phyloP scores from a whole-genome alignment of 2,888 invertebrate genomes.

The Lepas anatifera region DNA sequence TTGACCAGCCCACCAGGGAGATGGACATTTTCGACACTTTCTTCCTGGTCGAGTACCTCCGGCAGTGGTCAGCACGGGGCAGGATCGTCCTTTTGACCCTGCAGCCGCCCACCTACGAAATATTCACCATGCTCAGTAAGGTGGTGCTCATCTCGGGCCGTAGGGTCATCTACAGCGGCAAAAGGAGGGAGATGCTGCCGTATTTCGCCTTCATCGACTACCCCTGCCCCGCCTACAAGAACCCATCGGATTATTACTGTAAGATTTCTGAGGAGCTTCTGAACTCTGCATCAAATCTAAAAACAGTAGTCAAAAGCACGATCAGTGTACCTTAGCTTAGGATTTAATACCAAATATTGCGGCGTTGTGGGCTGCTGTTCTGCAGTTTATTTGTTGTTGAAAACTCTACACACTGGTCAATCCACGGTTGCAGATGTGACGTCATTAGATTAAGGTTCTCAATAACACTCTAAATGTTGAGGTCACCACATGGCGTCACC shows the following conservation, averaged over 20 bases:
- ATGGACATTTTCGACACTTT: constrained; percentile 95
- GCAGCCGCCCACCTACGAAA: constrained; percentile 90
- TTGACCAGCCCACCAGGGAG: constrained; percentile 77
- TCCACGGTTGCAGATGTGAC: too few species aligned
- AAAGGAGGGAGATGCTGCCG: constrained; percentile 75
- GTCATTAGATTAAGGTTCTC: too few species aligned
- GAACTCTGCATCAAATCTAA: too few species aligned
- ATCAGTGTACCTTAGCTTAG: too few species aligned
- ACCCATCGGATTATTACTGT: constrained; percentile 87
- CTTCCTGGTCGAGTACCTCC: constrained; percentile 81
- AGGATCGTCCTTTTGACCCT: constrained; percentile 54
- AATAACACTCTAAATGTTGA: too few species aligned
- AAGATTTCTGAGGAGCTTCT: too few species aligned
- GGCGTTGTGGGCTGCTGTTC: too few species aligned
- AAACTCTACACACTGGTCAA: too few species aligned
- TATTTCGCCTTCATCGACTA: constrained; percentile 85
- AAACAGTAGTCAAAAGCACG: too few species aligned
- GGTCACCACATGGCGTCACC: too few species aligned
- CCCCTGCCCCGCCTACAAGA: constrained; percentile 91
- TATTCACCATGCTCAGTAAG: constrained; percentile 82
- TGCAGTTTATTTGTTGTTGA: too few species aligned
- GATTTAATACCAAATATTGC: too few species aligned
- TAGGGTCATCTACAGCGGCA: constrained; percentile 80
- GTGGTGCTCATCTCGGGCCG: constrained; percentile 79
- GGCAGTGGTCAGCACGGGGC: constrained; percentile 65